phyloP scores from a whole-genome alignment of 2,797 vertebrate species.

The Sebastes cheni region DNA sequence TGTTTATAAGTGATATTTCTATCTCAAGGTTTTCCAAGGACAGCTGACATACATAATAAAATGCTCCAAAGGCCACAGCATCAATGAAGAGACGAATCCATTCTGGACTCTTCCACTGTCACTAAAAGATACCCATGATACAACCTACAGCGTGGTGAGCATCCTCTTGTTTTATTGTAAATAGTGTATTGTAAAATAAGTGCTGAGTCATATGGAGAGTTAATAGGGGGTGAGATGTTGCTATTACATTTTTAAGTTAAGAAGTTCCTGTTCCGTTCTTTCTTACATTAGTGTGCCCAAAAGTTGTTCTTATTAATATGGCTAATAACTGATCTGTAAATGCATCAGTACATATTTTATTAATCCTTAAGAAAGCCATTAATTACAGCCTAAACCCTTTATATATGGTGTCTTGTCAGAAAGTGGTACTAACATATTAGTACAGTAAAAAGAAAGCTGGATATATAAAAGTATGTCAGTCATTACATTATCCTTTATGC shows the following conservation, averaged over 20 bases:
- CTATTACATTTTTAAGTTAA: background rate
- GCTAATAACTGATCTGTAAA: background rate
- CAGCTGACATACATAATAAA: conserved; percentile 31
- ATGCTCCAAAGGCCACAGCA: conserved; percentile 24
- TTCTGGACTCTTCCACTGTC: conserved; percentile 58
- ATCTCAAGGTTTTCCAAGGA: conserved; percentile 56
- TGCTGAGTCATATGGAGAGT: background rate
- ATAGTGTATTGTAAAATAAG: background rate
- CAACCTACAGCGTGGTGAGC: conserved; percentile 53
- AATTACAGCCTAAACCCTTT: background rate
- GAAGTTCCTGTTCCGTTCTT: background rate
- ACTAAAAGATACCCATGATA: background rate
- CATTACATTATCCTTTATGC: too few species aligned
- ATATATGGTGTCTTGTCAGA: background rate
- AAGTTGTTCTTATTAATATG: background rate
- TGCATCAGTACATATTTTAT: background rate
- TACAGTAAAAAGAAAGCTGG: background rate
- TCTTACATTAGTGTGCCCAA: background rate
- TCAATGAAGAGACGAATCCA: background rate
- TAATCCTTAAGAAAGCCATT: background rate
- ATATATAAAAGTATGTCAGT: too few species aligned
- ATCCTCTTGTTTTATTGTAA: background rate
- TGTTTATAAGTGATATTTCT: background rate
- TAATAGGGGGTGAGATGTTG: background rate
- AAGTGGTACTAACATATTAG: background rate